Evolutionary conservation across 2,113 vertebrate species (phyloP).

Genomic region (Hystrix cristata): DNA sequence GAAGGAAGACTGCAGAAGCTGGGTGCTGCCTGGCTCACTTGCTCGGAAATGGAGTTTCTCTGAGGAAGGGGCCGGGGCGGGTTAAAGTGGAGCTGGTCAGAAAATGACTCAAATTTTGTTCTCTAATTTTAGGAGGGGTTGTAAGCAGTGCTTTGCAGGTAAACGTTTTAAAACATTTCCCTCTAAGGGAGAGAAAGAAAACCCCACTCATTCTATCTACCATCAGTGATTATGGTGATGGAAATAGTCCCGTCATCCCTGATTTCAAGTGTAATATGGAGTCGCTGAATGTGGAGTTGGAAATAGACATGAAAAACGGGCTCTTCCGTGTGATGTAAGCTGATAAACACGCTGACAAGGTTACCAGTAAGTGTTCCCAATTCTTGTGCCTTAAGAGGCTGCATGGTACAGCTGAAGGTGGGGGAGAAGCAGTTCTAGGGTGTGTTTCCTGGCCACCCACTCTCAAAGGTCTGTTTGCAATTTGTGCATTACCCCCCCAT

Average conservation of each 20-base stretch:
- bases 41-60: neutral
- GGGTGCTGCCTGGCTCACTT: no score
- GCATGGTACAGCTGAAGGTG: neutral
- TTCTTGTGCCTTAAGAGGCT: neutral
- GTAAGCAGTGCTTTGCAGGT: neutral
- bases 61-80: neutral
- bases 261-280: neutral
- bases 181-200: neutral
- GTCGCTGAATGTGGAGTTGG: neutral
- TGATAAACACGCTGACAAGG: neutral
- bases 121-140: neutral
- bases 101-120: slow-evolving; percentile 33
- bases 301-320: neutral
- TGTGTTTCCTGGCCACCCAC: neutral
- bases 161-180: slow-evolving; percentile 6
- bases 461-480: neutral
- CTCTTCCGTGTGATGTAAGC: neutral
- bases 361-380: neutral
- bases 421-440: neutral
- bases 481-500: neutral
- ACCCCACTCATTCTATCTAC: neutral
- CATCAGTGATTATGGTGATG: neutral
- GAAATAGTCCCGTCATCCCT: neutral
- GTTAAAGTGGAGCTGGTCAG: neutral
- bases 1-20: neutral